Conservation (phyloP, 2,888 invertebrate genomes). For the Parnassius mnemosyne region DNA sequence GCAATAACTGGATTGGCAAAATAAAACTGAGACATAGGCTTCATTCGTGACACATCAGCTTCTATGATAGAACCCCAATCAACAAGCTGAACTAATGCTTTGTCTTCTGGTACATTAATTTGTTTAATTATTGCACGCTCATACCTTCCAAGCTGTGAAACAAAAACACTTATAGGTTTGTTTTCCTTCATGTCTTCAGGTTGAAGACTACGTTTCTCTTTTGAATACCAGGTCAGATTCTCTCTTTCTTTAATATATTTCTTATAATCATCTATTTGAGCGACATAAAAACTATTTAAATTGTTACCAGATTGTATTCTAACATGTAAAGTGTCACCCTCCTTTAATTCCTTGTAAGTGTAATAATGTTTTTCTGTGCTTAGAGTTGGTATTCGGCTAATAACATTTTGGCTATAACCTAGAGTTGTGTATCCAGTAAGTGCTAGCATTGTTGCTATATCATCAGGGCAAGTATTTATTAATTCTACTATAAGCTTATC, state of each 20-base stretch:
- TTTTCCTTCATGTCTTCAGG: constrained; percentile 32
- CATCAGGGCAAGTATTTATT: constrained; percentile 39
- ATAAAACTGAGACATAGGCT: constrained; percentile 32
- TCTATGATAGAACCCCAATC: constrained; percentile 39
- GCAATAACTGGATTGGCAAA: constrained; percentile 31
- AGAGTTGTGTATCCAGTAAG: constrained; percentile 33
- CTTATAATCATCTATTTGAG: constrained; percentile 35
- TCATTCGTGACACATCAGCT: constrained; percentile 31
- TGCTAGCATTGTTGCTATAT: constrained; percentile 41
- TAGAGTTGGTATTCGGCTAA: constrained; percentile 13
- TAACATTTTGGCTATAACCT: constrained; percentile 29
- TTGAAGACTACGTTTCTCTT: constrained; percentile 27
- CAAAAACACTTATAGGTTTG: constrained; percentile 32
- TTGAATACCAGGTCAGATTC: constrained; percentile 33
- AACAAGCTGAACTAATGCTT: constrained; percentile 35
- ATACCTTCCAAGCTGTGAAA: constrained; percentile 29
- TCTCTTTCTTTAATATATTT: constrained; percentile 32
- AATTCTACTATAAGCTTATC: constrained; percentile 36
- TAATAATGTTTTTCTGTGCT: constrained; percentile 29
- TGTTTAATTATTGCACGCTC: constrained; percentile 38
- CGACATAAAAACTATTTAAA: constrained; percentile 38
- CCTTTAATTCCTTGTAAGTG: constrained; percentile 29
- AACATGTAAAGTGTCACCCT: constrained; percentile 34
- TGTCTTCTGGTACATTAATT: constrained; percentile 29
- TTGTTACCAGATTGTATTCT: constrained; percentile 36